phyloP scores from a whole-genome alignment of 2,888 invertebrate species.

The Steromphala cineraria region DNA sequence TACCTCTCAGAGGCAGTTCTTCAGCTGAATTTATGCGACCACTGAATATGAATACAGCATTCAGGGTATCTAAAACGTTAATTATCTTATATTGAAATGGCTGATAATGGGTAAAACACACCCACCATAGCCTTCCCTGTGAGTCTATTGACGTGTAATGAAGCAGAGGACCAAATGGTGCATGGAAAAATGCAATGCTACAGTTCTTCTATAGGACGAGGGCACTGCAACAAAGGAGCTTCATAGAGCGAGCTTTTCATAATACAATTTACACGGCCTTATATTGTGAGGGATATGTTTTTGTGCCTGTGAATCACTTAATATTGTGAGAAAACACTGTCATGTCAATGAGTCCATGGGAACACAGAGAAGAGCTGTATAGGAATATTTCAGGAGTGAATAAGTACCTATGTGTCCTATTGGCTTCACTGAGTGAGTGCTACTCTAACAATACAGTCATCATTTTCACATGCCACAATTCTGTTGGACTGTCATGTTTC shows the following conservation, averaged over 20 bases:
- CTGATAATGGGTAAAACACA: slow-evolving; percentile 7
- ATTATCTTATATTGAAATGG: neutral
- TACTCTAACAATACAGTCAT: no score
- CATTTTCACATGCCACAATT: no score
- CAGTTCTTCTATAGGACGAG: neutral
- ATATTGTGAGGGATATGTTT: neutral
- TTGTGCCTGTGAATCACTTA: neutral
- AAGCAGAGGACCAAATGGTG: neutral
- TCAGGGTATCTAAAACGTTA: neutral
- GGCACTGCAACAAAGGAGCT: neutral
- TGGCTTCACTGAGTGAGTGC: no score
- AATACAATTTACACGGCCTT: slow-evolving; percentile 10
- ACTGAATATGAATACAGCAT: slow-evolving; percentile 1
- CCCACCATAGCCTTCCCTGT: neutral
- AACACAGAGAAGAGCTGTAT: neutral
- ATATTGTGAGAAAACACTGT: slow-evolving; percentile 3
- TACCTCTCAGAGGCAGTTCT: neutral
- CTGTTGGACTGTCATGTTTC: no score
- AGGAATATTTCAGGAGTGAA: no score
- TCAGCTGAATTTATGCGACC: neutral
- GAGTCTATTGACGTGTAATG: neutral
- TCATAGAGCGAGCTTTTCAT: neutral
- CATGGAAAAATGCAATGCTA: slow-evolving; percentile 3
- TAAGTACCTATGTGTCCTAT: no score
- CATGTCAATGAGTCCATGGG: slow-evolving; percentile 4